Evolutionary conservation across 2,797 vertebrate species (phyloP).

Genomic region (Sebastes diaconus): DNA sequence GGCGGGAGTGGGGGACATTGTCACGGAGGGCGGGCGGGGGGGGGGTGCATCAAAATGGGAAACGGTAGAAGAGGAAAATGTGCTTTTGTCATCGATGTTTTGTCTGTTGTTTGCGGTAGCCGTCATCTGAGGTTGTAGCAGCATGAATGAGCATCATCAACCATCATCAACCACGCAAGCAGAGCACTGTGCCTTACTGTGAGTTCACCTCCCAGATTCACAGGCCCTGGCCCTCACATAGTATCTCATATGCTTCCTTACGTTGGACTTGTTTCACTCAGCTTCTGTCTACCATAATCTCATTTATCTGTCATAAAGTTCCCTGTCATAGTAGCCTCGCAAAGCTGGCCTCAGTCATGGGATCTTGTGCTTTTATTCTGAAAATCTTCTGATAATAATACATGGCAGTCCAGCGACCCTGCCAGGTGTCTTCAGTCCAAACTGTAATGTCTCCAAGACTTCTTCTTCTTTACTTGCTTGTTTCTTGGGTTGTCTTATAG

Average conservation of each 20-base stretch:
- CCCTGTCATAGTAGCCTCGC: not conserved
- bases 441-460: not conserved
- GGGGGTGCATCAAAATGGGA: not conserved
- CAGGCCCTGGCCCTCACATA: conserved; percentile 61
- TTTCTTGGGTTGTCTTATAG: conserved; percentile 5
- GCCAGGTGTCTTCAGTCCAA: conserved; percentile 13
- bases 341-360: not conserved
- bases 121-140: conserved; percentile 56
- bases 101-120: conserved; percentile 48
- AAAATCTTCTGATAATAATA: not conserved
- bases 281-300: not conserved
- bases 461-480: not conserved
- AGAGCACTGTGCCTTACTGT: conserved; percentile 85
- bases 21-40: not conserved
- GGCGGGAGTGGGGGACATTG: not conserved
- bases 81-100: conserved; percentile 39
- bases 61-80: conserved; percentile 20
- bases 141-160: conserved; percentile 70
- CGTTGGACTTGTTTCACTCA: not conserved
- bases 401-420: not conserved
- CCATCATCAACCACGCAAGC: conserved; percentile 58
- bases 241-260: conserved; percentile 11
- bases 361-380: conserved; percentile 9
- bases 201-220: conserved; percentile 73
- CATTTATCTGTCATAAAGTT: not conserved